phyloP scores from a whole-genome alignment of 2,797 vertebrate genomes.

The Argentina silus region DNA sequence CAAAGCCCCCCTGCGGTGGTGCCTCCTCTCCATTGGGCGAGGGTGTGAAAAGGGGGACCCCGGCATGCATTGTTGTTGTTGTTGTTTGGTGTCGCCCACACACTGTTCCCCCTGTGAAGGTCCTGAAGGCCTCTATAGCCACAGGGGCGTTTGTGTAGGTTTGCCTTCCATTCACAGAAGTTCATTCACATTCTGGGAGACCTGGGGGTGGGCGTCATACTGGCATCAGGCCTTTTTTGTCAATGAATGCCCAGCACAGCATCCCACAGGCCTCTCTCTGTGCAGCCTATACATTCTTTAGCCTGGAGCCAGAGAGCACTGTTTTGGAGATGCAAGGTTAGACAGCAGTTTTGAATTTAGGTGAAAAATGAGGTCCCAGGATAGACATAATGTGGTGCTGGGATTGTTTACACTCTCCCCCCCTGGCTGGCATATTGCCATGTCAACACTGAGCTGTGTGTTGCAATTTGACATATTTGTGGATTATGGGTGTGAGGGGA shows the following conservation, averaged over 20 bases:
- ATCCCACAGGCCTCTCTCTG: constrained; percentile 64
- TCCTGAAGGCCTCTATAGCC: constrained; percentile 54
- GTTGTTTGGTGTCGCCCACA: constrained; percentile 70
- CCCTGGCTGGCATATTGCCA: constrained; percentile 44
- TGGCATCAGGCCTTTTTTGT: constrained; percentile 70
- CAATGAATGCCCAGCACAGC: constrained; percentile 64
- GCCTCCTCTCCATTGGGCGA: constrained; percentile 59
- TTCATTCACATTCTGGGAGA: constrained; percentile 81
- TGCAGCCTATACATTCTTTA: constrained; percentile 60
- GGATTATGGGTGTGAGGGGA: constrained; percentile 53
- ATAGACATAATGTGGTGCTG: constrained; percentile 41
- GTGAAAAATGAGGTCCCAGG: constrained; percentile 67
- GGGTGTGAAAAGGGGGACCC: constrained; percentile 50
- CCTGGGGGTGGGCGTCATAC: constrained; percentile 75
- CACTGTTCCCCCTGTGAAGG: constrained; percentile 63
- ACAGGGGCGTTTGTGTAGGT: constrained; percentile 76
- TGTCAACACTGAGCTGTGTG: constrained; percentile 44
- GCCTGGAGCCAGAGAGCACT: constrained; percentile 46
- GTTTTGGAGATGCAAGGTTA: constrained; percentile 34
- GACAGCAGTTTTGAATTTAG: constrained; percentile 58
- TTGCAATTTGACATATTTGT: constrained; percentile 43
- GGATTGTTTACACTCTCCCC: constrained; percentile 60
- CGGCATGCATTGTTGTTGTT: constrained; percentile 70
- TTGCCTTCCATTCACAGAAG: constrained; percentile 77
- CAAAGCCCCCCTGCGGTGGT: constrained; percentile 54